Evolutionary conservation across 2,888 invertebrate genomes (phyloP).

Genomic region (Holacanthella duospinosa): DNA sequence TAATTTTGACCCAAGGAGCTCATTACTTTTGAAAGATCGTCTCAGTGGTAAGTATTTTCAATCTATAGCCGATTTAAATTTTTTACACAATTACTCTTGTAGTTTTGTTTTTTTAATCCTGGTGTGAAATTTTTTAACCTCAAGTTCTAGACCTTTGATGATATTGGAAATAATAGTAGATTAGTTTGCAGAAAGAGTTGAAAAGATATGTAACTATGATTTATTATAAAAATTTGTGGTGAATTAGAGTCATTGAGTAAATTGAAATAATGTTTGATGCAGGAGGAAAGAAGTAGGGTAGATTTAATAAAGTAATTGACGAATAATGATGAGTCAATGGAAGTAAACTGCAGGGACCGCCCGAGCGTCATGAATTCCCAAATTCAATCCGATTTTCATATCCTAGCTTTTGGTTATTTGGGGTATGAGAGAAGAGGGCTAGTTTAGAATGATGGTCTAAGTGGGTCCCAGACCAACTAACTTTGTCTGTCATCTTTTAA

Average conservation of each 20-base stretch:
- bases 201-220: neutral
- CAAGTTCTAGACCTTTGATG: no score
- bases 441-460: neutral
- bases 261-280: no score
- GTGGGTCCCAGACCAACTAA: neutral
- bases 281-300: neutral
- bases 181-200: no score
- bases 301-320: neutral
- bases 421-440: neutral
- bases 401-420: neutral
- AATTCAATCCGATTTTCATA: neutral
- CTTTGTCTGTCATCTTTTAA: neutral
- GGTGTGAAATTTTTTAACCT: no score
- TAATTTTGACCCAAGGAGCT: conserved; percentile 37
- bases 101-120: neutral
- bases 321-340: neutral
- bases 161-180: no score
- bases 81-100: neutral
- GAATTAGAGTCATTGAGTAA: no score
- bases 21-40: conserved; percentile 37
- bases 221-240: neutral
- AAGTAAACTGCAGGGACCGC: no score
- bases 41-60: conserved; percentile 33
- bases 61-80: neutral
- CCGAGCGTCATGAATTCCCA: neutral